Percentiles rank a stretch among this genome's conserved stretches.
Evolutionary conservation across 2,113 vertebrate species (phyloP).

Genomic region (Procavia capensis): DNA sequence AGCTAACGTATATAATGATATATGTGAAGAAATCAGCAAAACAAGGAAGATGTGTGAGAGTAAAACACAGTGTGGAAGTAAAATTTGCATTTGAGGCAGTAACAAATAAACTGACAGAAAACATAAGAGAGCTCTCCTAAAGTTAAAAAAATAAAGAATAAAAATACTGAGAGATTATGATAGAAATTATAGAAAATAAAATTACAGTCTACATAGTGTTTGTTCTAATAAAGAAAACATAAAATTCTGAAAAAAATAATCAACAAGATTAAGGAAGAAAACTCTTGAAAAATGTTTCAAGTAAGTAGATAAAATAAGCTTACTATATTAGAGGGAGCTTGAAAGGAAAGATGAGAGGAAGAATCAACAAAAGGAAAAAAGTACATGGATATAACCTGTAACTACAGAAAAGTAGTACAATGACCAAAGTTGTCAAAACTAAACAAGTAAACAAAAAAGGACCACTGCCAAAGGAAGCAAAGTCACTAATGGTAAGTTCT

Average conservation of each 20-base stretch:
- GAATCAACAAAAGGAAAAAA: constrained; percentile 1
- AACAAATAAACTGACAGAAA: background rate
- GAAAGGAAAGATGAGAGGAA: background rate
- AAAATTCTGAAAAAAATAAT: background rate
- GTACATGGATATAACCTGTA: background rate
- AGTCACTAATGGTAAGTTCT: no score
- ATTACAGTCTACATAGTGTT: background rate
- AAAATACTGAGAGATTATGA: background rate
- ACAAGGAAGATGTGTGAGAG: background rate
- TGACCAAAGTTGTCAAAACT: background rate
- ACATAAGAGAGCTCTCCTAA: background rate
- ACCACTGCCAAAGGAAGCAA: background rate
- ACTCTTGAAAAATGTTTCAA: constrained; percentile 17
- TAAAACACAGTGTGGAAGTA: background rate
- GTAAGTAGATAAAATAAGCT: background rate
- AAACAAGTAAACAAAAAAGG: background rate
- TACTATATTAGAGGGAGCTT: background rate
- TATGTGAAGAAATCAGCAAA: background rate
- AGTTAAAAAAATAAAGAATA: no score
- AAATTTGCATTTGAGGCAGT: background rate
- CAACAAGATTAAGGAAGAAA: background rate
- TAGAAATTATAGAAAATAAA: background rate
- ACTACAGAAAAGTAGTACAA: background rate
- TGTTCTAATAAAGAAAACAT: background rate
- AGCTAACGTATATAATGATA: background rate